A percentile compares a stretch with the other conserved stretches of the same genome.
phyloP scores from a whole-genome alignment of 2,113 vertebrate species.

The Rhinolophus sinicus region DNA sequence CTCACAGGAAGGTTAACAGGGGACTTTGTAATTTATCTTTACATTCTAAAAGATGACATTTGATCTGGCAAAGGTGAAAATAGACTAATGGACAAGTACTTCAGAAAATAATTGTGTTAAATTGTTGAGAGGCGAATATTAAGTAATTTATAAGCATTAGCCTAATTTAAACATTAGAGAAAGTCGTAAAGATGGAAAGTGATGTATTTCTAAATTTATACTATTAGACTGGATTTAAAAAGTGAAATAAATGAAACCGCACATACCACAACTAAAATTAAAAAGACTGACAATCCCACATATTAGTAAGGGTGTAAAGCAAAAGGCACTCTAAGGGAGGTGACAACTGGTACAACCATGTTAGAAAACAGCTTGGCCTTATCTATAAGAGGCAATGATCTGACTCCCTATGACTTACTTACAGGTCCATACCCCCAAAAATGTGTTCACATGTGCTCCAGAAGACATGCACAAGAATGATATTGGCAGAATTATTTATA shows the following conservation, averaged over 20 bases:
- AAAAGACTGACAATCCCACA: background rate
- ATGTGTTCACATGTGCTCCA: background rate
- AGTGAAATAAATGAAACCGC: background rate
- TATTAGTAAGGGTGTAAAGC: background rate
- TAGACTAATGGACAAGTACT: background rate
- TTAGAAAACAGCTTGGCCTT: background rate
- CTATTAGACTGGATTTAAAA: background rate
- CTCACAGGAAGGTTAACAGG: background rate
- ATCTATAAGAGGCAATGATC: background rate
- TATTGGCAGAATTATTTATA: background rate
- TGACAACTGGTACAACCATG: background rate
- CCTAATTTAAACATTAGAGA: constrained; percentile 1
- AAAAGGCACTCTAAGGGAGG: background rate
- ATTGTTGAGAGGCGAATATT: background rate
- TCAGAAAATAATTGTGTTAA: background rate
- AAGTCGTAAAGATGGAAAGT: background rate
- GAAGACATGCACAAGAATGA: background rate
- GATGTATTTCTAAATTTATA: constrained; percentile 14
- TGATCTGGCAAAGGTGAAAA: constrained; percentile 17
- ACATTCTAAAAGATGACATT: constrained; percentile 17
- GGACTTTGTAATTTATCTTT: background rate
- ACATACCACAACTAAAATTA: background rate
- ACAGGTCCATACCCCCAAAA: background rate
- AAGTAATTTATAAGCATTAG: background rate
- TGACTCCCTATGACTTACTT: background rate